Evolutionary conservation across 2,797 vertebrate genomes (phyloP).

Genomic region (Scomberomorus guttatus): DNA sequence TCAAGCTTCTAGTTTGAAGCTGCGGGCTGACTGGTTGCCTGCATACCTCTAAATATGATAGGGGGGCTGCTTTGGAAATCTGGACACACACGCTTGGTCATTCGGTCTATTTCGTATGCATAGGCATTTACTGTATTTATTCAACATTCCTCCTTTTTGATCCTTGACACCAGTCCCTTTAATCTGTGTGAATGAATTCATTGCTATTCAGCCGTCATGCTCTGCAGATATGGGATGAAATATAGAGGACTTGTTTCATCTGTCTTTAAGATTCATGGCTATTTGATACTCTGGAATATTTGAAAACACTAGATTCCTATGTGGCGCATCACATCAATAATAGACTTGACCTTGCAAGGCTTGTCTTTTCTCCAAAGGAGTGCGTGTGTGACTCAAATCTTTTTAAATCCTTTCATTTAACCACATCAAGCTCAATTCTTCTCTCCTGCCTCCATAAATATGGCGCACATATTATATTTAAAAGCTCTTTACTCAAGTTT

Average conservation of each 20-base stretch:
- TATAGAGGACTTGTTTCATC: constrained; percentile 64
- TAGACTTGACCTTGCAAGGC: constrained; percentile 53
- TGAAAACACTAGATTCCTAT: constrained; percentile 48
- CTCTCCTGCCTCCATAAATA: neutral
- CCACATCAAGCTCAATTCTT: constrained; percentile 21
- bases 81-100: constrained; percentile 8
- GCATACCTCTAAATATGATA: constrained; percentile 11
- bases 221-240: constrained; percentile 63
- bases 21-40: constrained; percentile 5
- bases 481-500: constrained; percentile 4
- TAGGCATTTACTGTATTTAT: constrained; percentile 50
- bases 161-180: constrained; percentile 56
- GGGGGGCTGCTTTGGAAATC: neutral
- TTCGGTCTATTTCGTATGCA: constrained; percentile 14
- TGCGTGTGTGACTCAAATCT: constrained; percentile 14
- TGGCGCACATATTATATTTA: neutral
- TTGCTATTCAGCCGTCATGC: constrained; percentile 62
- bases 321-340: constrained; percentile 40
- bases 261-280: constrained; percentile 60
- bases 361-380: constrained; percentile 10
- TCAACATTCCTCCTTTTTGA: constrained; percentile 53
- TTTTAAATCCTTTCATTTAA: constrained; percentile 36
- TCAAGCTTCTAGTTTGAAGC: constrained; percentile 16
- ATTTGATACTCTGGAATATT: constrained; percentile 51
- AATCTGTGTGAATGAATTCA: constrained; percentile 67